These are phyloP conservation scores for Cactoblastis cactorum DNA, from an alignment of 2,888 invertebrate species.

Conservation along the genomic window DNA sequence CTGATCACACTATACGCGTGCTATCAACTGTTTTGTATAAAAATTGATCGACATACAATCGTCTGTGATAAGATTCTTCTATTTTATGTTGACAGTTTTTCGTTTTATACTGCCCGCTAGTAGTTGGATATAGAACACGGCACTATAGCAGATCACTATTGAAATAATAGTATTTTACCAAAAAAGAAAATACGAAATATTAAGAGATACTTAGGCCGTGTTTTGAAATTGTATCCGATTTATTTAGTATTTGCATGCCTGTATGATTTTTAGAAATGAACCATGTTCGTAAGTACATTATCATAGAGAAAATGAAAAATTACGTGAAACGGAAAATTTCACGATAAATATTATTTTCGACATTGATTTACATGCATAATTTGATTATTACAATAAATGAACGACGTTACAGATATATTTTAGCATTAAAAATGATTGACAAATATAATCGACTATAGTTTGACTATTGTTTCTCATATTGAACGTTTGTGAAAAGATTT, in stretches of 20 bases:
- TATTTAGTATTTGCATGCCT: background rate
- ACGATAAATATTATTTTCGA: slow-evolving; percentile 9
- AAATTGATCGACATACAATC: background rate
- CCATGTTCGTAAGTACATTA: slow-evolving; percentile 1
- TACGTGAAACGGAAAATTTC: slow-evolving; percentile 1
- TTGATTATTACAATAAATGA: background rate
- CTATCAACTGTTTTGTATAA: background rate
- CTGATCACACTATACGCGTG: too few species aligned
- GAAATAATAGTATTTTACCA: background rate
- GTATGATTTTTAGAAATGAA: background rate
- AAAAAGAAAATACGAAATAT: background rate
- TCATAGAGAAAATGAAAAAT: background rate
- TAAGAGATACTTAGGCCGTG: background rate
- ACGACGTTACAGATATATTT: background rate
- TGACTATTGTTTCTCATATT: background rate
- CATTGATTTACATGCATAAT: background rate
- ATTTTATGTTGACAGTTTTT: background rate
- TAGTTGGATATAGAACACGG: background rate
- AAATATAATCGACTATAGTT: slow-evolving; percentile 2
- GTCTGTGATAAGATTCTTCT: background rate
- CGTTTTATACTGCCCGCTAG: background rate
- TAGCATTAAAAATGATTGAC: slow-evolving; percentile 4
- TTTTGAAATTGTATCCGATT: background rate
- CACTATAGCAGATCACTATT: background rate
- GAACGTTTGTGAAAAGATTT: background rate